Base-by-base conservation (phyloP, 2,888 invertebrate species). In the Mantis religiosa region DNA sequence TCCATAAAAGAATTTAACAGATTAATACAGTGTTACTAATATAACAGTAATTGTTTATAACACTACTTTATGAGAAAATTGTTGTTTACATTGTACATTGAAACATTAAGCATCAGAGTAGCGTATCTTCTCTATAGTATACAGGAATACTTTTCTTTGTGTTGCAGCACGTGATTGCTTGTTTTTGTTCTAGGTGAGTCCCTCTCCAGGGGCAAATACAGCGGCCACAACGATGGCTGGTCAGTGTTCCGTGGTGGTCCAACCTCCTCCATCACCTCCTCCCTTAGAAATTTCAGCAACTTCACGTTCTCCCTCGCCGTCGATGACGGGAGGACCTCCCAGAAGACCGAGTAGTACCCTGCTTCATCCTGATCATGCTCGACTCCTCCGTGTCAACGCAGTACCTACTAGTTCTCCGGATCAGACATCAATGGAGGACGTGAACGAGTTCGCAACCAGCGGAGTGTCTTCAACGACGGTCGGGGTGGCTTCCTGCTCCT, bases 311-410 rank as follows among this genome's bases (percentile, higher is more conserved):
- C 84, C 94, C 89, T 94, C 94, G 20, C 92, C 93, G 8, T 91
- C 92, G n/a, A 92, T 92, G 85, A 93, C 93, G 34, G 93, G 93
- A 15, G 92, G 84, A 92, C 89, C 92, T 92, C 88, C 93, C 92
- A 91, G 93, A 28, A 87, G 90, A 1, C 88, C 88, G 28, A 89
- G 89, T 85, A 88, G 81, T n/a, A 84, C 88, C 34, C 93, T 96
- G 3, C 93, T 96, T 89, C 96, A 96, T 93, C 96, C 96, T 12
- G 96, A 96, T 71, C 85, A 89, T 92, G 96, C 96, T 30, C 93
- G 96, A 20, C 93, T 96, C n/a, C 94, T 95, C 90, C 93, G 90
- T 34, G 86, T 84, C 6, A 71, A 71, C 25, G 54, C 54, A 2
- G 54, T 25, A 20, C 54, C 54, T 71, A 89, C 90, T 12, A 84